A percentile compares a stretch with the other conserved stretches of the same genome.
These are phyloP conservation scores for Octodon degus DNA, from an alignment of 2,113 vertebrate genomes.

Conservation along the genomic window DNA sequence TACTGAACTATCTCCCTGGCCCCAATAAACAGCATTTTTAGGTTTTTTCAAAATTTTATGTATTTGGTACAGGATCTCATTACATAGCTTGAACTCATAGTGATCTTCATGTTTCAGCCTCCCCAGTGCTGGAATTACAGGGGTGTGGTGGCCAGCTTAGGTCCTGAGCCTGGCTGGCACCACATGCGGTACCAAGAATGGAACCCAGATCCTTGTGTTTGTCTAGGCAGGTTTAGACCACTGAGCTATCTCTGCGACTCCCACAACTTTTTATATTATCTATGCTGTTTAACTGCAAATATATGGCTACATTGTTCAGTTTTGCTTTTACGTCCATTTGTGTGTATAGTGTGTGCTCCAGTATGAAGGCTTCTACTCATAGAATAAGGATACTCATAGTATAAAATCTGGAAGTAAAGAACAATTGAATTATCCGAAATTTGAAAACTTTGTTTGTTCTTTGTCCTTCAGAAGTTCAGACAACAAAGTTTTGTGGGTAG, in stretches of 20 bases:
- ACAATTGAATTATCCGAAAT: conserved; percentile 10
- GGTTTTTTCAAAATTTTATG: no score
- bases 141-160: background rate
- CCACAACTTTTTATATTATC: background rate
- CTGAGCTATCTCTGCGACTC: no score
- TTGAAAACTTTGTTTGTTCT: background rate
- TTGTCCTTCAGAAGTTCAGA: conserved; percentile 11
- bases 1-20: no score
- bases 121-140: background rate
- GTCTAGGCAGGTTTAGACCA: no score
- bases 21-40: no score
- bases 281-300: background rate
- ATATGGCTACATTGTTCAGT: background rate
- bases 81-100: background rate
- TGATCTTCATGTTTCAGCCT: background rate
- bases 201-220: no score
- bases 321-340: background rate
- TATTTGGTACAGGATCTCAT: no score
- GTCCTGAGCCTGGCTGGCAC: no score
- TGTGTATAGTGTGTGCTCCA: background rate
- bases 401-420: conserved; percentile 16
- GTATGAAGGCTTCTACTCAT: background rate
- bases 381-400: background rate
- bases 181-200: no score
- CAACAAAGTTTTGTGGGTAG: background rate